Base-by-base conservation (phyloP, 2,888 invertebrate species). In the Patella pellucida region DNA sequence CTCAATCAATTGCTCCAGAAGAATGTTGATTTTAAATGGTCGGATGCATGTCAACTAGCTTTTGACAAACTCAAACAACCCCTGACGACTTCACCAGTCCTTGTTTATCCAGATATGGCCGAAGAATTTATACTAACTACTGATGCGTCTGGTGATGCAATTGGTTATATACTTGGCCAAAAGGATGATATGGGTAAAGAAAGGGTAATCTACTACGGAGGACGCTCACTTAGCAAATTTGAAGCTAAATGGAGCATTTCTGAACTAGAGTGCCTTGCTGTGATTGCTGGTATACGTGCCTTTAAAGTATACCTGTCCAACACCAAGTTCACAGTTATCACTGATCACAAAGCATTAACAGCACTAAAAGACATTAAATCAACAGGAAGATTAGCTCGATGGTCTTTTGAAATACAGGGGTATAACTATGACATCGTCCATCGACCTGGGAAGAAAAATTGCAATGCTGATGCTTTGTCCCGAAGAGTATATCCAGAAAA, bases 51-150 rank as follows among this genome's bases (percentile, higher is more conserved):
- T 67, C 67, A 79, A 16, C 19, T 41, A 15, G 72, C 81, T 0
- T 81, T 83, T 73, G 68, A 76, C 1, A 41, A 67, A 11, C 23
- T 82, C 15, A 77, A 81, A 23, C 11, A 67, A 14, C 56, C 52
- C 15, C 69, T 81, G 5, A 75, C 74, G 2, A 41, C 76, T 52
- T 68, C 78, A 27, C 81, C 81, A n/a, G 72, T 84, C 23, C 72
- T 81, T 9, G 75, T 76, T 0, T 82, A 75, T 52, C 79, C 83
- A 52, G 79, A 80, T 52, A 76, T 81, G n/a, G 31, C 70, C 62
- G 71, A 73, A 31, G 56, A 75, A n/a, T 78, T 79, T 52, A 76
- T 68, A 1, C 41, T 83, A 4, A 74, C 75, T 27, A 77, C 78
- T 5, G 81, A 77, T 68, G 74, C 76, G 3, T 70, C 72, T 19